Evolutionary conservation across 2,888 invertebrate species (phyloP).

Genomic region (Cacoxenus indagator): DNA sequence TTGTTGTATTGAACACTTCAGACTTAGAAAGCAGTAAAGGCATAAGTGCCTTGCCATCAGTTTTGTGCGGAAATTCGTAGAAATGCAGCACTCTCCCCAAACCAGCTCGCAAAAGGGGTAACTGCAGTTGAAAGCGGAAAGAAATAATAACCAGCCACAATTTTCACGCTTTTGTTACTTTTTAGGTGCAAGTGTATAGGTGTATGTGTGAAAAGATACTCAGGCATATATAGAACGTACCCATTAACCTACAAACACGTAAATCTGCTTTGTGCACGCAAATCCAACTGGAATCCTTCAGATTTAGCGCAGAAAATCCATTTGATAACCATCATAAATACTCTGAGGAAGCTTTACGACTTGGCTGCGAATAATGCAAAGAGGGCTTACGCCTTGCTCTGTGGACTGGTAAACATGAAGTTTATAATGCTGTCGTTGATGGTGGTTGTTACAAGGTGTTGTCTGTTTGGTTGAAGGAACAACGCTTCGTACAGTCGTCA

Average conservation of each 20-base stretch:
- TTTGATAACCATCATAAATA: constrained; percentile 62
- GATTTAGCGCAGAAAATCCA: constrained; percentile 46
- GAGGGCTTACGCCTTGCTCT: background rate
- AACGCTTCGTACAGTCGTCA: background rate
- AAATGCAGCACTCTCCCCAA: constrained; percentile 8
- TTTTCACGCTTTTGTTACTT: too few relatives aligned
- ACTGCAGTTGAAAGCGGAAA: too few relatives aligned
- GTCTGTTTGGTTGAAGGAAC: background rate
- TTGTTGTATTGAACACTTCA: too few relatives aligned
- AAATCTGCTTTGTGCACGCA: constrained; percentile 43
- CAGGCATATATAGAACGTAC: background rate
- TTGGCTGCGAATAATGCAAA: constrained; percentile 34
- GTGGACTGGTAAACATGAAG: background rate
- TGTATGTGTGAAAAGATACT: background rate
- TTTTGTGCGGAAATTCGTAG: background rate
- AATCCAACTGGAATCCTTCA: constrained; percentile 60
- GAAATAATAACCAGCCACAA: too few relatives aligned
- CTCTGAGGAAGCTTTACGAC: constrained; percentile 58
- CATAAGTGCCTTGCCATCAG: too few relatives aligned
- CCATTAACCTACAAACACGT: constrained; percentile 31
- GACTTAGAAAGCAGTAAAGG: too few relatives aligned
- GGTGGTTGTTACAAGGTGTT: background rate
- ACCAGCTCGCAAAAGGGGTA: too few relatives aligned
- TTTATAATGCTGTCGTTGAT: background rate
- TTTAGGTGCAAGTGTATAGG: constrained; percentile 8